Evolutionary conservation across 2,888 invertebrate species (phyloP).

Genomic region (Acronicta psi): DNA sequence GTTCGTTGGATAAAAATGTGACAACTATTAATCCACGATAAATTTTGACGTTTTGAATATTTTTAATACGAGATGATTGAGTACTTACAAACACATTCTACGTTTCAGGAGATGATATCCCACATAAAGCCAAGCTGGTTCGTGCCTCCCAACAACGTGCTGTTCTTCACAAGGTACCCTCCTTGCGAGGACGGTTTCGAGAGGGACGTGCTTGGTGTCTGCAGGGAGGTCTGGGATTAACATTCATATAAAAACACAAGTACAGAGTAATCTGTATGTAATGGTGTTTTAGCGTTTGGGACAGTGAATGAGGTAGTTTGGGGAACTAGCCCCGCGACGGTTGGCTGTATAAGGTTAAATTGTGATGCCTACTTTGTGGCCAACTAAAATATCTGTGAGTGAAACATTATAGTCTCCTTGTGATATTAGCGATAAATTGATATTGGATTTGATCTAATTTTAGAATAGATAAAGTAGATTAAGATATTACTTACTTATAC

Average conservation of each 20-base stretch:
- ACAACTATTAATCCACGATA: too few relatives aligned
- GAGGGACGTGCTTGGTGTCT: constrained; percentile 77
- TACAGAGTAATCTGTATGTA: constrained; percentile 2
- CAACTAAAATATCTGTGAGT: constrained; percentile 9
- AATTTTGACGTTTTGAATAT: too few relatives aligned
- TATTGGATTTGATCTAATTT: constrained; percentile 35
- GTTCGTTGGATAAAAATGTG: too few relatives aligned
- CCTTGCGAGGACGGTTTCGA: constrained; percentile 77
- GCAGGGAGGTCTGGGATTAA: constrained; percentile 80
- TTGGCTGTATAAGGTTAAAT: too few relatives aligned
- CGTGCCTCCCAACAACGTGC: constrained; percentile 73
- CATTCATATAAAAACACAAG: constrained; percentile 9
- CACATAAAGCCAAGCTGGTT: constrained; percentile 67
- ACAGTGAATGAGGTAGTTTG: not conserved
- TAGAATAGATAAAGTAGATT: constrained; percentile 32
- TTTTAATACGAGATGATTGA: too few relatives aligned
- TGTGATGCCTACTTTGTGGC: not conserved
- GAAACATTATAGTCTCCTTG: constrained; percentile 49
- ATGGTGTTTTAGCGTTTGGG: too few relatives aligned
- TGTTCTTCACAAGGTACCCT: constrained; percentile 70
- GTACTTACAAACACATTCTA: constrained; percentile 8
- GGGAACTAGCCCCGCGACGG: too few relatives aligned
- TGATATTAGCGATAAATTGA: constrained; percentile 66
- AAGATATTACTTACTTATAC: constrained; percentile 9
- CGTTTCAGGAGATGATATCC: constrained; percentile 66